phyloP scores from a whole-genome alignment of 2,113 vertebrate species.

The Odocoileus hemionus region DNA sequence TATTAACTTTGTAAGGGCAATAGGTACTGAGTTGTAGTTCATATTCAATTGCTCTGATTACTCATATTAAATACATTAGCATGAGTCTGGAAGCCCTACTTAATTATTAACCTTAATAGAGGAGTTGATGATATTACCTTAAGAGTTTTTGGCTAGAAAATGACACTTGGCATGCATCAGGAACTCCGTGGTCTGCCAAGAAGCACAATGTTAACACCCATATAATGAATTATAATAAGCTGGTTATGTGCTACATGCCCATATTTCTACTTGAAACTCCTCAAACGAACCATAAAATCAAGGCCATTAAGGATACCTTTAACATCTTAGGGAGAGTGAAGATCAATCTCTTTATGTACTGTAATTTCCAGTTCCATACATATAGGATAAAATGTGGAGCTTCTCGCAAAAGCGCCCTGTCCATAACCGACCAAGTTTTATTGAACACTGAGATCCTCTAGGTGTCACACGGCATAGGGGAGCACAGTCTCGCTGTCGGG shows the following conservation, averaged over 20 bases:
- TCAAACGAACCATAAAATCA: slow-evolving; percentile 31
- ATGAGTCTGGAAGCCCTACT: slow-evolving; percentile 48
- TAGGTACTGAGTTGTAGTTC: slow-evolving; percentile 40
- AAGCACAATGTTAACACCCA: slow-evolving; percentile 32
- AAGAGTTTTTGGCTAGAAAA: slow-evolving; percentile 61
- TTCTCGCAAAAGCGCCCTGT: neutral
- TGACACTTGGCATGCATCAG: slow-evolving; percentile 32
- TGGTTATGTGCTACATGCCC: slow-evolving; percentile 15
- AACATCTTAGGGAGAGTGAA: neutral
- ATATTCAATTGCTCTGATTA: slow-evolving; percentile 52
- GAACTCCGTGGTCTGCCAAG: slow-evolving; percentile 52
- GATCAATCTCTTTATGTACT: neutral
- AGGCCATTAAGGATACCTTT: neutral
- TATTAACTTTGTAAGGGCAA: slow-evolving; percentile 42
- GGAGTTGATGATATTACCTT: slow-evolving; percentile 53
- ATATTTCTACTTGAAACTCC: slow-evolving; percentile 44
- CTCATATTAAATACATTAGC: slow-evolving; percentile 56
- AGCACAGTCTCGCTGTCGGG: neutral
- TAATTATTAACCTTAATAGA: slow-evolving; percentile 65
- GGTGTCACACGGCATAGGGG: neutral
- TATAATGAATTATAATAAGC: slow-evolving; percentile 49
- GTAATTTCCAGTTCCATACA: neutral
- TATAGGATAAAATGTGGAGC: neutral
- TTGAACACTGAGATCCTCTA: neutral
- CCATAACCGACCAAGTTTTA: neutral